phyloP scores from a whole-genome alignment of 2,888 invertebrate species.

The Trissolcus brochymenae region DNA sequence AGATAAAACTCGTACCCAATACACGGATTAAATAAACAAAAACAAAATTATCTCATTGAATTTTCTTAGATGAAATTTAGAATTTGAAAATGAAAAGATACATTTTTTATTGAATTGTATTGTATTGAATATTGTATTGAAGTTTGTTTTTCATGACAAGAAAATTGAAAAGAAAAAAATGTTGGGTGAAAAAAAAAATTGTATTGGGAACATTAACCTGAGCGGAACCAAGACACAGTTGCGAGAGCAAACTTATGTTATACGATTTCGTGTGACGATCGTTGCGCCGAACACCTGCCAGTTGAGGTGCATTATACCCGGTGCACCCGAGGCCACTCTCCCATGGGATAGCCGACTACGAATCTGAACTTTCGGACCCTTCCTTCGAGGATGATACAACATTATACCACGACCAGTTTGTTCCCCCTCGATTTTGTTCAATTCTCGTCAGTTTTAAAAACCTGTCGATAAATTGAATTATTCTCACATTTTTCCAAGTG shows the following conservation, averaged over 20 bases:
- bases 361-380: constrained; percentile 50
- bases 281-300: constrained; percentile 48
- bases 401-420: constrained; percentile 38
- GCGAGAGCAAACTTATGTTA: constrained; percentile 42
- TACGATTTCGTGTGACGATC: constrained; percentile 50
- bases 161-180: constrained; percentile 10
- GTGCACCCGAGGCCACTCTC: constrained; percentile 49
- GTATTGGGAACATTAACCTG: constrained; percentile 21
- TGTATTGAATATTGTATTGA: no score
- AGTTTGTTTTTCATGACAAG: no score
- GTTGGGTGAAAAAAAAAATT: constrained; percentile 21
- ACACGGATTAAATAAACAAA: no score
- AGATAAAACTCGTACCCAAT: no score
- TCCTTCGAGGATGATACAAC: constrained; percentile 45
- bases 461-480: constrained; percentile 34
- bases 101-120: no score
- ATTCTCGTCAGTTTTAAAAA: constrained; percentile 15
- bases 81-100: no score
- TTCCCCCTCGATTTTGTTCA: constrained; percentile 19
- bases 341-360: constrained; percentile 47
- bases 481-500: constrained; percentile 23
- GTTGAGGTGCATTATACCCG: constrained; percentile 48
- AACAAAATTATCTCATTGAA: no score
- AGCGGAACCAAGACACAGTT: constrained; percentile 27
- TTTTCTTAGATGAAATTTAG: no score